Percentiles rank a stretch among this genome's conserved stretches.
phyloP scores from a whole-genome alignment of 2,888 invertebrate genomes.

The Aporophyla lueneburgensis region DNA sequence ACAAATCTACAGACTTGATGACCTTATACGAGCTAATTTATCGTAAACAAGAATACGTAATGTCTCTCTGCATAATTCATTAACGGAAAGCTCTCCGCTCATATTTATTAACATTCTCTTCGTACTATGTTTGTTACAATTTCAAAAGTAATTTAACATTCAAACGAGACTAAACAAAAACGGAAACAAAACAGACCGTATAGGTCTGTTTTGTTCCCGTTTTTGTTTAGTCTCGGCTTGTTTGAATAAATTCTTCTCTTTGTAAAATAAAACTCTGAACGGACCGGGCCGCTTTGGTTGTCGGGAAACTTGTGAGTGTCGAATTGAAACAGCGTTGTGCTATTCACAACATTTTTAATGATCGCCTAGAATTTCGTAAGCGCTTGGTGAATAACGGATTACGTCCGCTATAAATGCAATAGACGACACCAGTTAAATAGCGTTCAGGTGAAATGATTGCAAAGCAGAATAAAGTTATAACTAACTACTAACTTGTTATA shows the following conservation, averaged over 20 bases:
- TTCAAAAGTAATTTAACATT: slow-evolving; percentile 33
- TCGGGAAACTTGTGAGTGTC: neutral
- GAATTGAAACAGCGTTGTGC: neutral
- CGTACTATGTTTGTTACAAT: slow-evolving; percentile 24
- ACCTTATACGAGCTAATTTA: slow-evolving; percentile 54
- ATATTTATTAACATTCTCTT: slow-evolving; percentile 29
- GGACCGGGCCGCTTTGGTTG: neutral
- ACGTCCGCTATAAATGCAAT: neutral
- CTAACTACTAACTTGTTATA: too few relatives aligned
- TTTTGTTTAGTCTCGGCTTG: slow-evolving; percentile 5
- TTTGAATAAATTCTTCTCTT: neutral
- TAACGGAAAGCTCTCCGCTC: slow-evolving; percentile 26
- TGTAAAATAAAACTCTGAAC: neutral
- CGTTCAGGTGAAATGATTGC: too few relatives aligned
- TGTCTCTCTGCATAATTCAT: slow-evolving; percentile 55
- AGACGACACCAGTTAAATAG: neutral
- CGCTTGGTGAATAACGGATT: neutral
- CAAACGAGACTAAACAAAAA: too few relatives aligned
- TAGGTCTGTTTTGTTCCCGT: neutral
- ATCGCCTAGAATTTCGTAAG: too few relatives aligned
- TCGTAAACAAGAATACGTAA: slow-evolving; percentile 48
- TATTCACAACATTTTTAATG: neutral
- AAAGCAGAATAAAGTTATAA: neutral
- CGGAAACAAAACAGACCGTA: too few relatives aligned
- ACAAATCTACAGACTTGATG: slow-evolving; percentile 29